These are phyloP conservation scores for Aleadryas rufinucha DNA, from an alignment of 2,113 vertebrate species.

Conservation along the genomic window DNA sequence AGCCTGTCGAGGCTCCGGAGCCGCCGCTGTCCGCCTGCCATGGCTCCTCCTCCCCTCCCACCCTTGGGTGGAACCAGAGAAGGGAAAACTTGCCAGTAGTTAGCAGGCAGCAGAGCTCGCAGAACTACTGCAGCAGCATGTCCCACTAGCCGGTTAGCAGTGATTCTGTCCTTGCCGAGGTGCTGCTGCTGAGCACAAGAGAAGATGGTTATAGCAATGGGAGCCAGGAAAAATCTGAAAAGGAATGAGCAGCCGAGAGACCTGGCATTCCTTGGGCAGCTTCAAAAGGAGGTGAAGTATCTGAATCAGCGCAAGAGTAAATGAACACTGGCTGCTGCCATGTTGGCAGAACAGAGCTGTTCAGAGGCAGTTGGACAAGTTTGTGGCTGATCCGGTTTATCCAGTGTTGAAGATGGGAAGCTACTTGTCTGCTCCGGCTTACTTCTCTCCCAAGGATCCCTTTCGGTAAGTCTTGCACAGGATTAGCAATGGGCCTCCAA, in stretches of 20 bases:
- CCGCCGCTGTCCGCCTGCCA: slow-evolving; percentile 52
- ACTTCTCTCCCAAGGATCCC: slow-evolving; percentile 72
- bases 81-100: slow-evolving; percentile 62
- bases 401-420: slow-evolving; percentile 76
- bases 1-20: slow-evolving; percentile 52
- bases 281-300: slow-evolving; percentile 61
- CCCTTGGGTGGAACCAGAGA: slow-evolving; percentile 67
- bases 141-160: neutral
- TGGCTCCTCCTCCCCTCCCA: slow-evolving; percentile 72
- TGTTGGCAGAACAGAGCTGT: slow-evolving; percentile 63
- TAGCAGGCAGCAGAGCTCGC: slow-evolving; percentile 1
- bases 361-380: slow-evolving; percentile 67
- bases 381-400: slow-evolving; percentile 66
- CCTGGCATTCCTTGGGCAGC: slow-evolving; percentile 38
- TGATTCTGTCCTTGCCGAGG: neutral
- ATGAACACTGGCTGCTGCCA: slow-evolving; percentile 63
- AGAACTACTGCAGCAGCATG: slow-evolving; percentile 23
- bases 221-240: slow-evolving; percentile 4
- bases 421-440: slow-evolving; percentile 74
- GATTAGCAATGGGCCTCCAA: neutral
- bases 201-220: slow-evolving; percentile 32
- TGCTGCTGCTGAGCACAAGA: neutral
- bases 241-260: slow-evolving; percentile 35
- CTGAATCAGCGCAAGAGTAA: slow-evolving; percentile 53
- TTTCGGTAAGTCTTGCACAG: slow-evolving; percentile 70